A percentile compares a stretch with the other conserved stretches of the same genome.
Evolutionary conservation across 2,888 invertebrate species (phyloP).

Genomic region (Arctia plantaginis): DNA sequence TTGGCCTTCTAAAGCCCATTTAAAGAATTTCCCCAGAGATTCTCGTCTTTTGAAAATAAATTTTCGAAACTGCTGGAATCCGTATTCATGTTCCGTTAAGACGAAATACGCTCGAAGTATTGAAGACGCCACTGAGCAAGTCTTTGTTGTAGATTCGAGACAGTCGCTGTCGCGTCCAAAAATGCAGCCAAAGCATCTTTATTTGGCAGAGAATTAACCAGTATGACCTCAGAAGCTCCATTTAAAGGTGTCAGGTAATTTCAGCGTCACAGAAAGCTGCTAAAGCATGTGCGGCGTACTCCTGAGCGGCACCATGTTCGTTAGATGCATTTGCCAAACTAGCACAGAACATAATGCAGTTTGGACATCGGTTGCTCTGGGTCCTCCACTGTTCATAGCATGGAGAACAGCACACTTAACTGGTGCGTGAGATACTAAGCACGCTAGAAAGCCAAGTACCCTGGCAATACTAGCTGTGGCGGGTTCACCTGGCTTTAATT

Average conservation of each 20-base stretch:
- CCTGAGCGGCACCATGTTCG: constrained; percentile 91
- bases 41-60: constrained; percentile 89
- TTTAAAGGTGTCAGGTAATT: constrained; percentile 88
- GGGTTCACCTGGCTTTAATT: constrained; percentile 81
- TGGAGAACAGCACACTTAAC: constrained; percentile 95
- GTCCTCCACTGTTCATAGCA: constrained; percentile 87
- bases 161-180: constrained; percentile 90
- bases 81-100: constrained; percentile 95
- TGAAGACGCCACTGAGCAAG: constrained; percentile 89
- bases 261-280: constrained; percentile 94
- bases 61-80: constrained; percentile 91
- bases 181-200: constrained; percentile 90
- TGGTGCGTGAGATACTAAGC: constrained; percentile 93
- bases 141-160: constrained; percentile 87
- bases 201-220: constrained; percentile 92
- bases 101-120: constrained; percentile 92
- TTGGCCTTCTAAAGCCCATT: constrained; percentile 86
- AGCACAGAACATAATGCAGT: constrained; percentile 89
- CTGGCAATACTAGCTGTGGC: constrained; percentile 85
- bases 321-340: constrained; percentile 83
- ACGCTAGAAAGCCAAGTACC: constrained; percentile 92
- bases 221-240: constrained; percentile 82
- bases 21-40: constrained; percentile 88
- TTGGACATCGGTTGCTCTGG: constrained; percentile 88
- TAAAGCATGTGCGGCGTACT: constrained; percentile 91